A percentile compares a stretch with the other conserved stretches of the same genome.
These are phyloP conservation scores for Melanophora roralis DNA, from an alignment of 2,888 invertebrate genomes.

Conservation along the genomic window DNA sequence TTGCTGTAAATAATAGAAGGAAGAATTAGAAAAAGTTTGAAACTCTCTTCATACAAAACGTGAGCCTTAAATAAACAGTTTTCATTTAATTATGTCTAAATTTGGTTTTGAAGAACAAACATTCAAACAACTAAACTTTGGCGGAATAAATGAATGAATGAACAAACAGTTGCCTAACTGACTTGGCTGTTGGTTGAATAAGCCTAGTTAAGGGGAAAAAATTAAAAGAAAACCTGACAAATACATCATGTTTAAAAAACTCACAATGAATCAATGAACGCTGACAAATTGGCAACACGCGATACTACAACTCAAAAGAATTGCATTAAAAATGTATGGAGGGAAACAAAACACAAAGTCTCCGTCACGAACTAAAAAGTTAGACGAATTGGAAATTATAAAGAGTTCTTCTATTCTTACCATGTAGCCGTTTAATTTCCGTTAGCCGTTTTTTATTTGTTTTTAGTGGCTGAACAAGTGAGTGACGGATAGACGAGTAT, in stretches of 20 bases:
- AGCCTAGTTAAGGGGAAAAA: not conserved
- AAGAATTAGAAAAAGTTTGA: not conserved
- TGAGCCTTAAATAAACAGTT: slow-evolving; percentile 75
- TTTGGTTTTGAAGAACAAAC: slow-evolving; percentile 73
- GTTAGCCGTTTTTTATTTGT: not conserved
- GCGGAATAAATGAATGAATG: slow-evolving; percentile 18
- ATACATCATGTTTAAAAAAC: slow-evolving; percentile 55
- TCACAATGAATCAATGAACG: slow-evolving; percentile 68
- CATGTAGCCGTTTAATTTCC: not conserved
- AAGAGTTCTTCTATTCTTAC: slow-evolving; percentile 27
- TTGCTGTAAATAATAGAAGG: not conserved
- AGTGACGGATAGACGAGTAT: slow-evolving; percentile 5
- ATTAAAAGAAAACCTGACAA: slow-evolving; percentile 56
- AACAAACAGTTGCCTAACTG: slow-evolving; percentile 21
- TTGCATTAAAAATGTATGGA: slow-evolving; percentile 34
- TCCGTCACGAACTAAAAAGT: slow-evolving; percentile 60
- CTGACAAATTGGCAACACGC: slow-evolving; percentile 76
- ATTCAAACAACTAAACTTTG: slow-evolving; percentile 37
- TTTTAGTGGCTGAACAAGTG: slow-evolving; percentile 5
- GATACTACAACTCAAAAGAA: slow-evolving; percentile 64
- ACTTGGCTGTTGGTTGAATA: slow-evolving; percentile 20
- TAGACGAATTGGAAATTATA: slow-evolving; percentile 57
- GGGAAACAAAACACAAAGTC: slow-evolving; percentile 29
- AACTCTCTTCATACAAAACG: slow-evolving; percentile 63
- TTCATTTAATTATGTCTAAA: slow-evolving; percentile 76